Base-by-base conservation (phyloP, 2,113 vertebrate genomes). In the Orthonyx spaldingii region DNA sequence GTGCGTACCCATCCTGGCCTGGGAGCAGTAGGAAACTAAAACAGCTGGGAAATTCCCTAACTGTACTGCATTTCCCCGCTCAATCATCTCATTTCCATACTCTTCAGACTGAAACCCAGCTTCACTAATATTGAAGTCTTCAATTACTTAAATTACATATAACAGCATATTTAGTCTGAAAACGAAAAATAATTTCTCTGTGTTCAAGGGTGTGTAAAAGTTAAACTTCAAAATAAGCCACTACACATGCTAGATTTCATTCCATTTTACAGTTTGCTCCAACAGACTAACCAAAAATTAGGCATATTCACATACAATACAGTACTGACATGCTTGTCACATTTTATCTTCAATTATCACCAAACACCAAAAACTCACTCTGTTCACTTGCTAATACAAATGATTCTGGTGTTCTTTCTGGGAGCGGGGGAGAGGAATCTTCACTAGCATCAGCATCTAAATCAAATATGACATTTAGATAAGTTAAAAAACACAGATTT, bases 401-500 rank as follows among this genome's bases (percentile, higher is more conserved):
- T 91, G 99, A 99, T 95, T 99, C 99, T 52, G 99, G 99, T 90
- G 99, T 99, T 98, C 99, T 98, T 97, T 98, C 98, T 74, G 99
- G 99, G 93, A 99, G 98, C 3, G 98, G 98, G 97, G 99, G 99
- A 97, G 98, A 98, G 76, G 97, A 99, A 93, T 99, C 99, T 92
- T 99, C 99, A 97, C 96, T 98, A 97, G 92, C 91, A 97, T 98
- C 98, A 97, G 98, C 98, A 98, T 99, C 99, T 99, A 98, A 97
- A 98, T 97, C 96, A 97, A 97, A 98, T 19, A 94, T 6, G 50
- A 93, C 23, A 96, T 91, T 82, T 72, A 96, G 22, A 13, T 19
- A 87, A 78, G 91, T 95, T 93, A 92, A 95, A 92, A 90, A 46
- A 18, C 37, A 93, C 20, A 65, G 52, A 26, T 89, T 86, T 78